phyloP scores from a whole-genome alignment of 2,797 vertebrate species.

The Lagothrix lagotricha region DNA sequence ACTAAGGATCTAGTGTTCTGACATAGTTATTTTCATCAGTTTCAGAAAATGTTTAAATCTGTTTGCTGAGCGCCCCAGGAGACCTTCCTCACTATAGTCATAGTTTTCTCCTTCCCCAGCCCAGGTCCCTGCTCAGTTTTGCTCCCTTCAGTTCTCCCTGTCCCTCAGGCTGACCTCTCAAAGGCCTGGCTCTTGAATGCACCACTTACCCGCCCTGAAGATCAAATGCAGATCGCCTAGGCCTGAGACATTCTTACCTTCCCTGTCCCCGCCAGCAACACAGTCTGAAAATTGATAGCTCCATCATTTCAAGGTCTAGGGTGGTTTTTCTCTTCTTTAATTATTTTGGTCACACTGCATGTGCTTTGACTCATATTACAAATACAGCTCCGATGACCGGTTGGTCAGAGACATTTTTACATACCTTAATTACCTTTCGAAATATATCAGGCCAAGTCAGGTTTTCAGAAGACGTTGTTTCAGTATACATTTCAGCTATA shows the following conservation, averaged over 20 bases:
- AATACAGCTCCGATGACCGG: not conserved
- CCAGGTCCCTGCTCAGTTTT: not conserved
- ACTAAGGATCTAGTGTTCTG: not conserved
- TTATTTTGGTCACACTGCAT: constrained; percentile 61
- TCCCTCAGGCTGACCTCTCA: not conserved
- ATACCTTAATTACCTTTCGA: constrained; percentile 28
- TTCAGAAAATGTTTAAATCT: not conserved
- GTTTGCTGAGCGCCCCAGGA: not conserved
- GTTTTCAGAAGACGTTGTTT: not conserved
- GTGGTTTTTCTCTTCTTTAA: constrained; percentile 58
- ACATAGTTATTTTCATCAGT: not conserved
- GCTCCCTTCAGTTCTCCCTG: too few species aligned
- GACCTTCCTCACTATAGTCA: accelerated
- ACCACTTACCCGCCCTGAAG: not conserved
- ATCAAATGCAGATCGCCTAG: not conserved
- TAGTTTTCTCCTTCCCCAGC: not conserved
- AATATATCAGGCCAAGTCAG: not conserved
- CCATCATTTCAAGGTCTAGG: not conserved
- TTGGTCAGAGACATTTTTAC: not conserved
- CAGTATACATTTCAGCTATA: constrained; percentile 34
- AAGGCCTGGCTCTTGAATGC: not conserved
- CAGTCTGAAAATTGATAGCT: not conserved
- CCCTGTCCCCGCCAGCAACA: not conserved
- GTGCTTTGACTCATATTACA: constrained; percentile 57
- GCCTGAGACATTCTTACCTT: accelerated